Percentiles rank a stretch among this genome's conserved stretches.
These are phyloP conservation scores for Cochlearius cochlearius DNA, from an alignment of 2,113 vertebrate genomes.

Conservation along the genomic window DNA sequence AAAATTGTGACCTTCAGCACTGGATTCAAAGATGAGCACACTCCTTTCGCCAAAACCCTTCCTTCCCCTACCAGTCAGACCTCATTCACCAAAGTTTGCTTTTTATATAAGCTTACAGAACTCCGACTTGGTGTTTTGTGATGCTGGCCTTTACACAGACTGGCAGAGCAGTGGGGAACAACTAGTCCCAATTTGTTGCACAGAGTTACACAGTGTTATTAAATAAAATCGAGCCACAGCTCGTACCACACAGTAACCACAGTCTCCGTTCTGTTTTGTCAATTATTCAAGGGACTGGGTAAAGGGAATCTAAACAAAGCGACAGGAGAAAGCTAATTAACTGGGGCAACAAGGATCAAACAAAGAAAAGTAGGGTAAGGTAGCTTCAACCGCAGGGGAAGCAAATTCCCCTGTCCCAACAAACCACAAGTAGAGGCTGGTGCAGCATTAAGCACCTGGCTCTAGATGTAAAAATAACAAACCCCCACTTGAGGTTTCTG, in stretches of 20 bases:
- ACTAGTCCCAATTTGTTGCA: neutral
- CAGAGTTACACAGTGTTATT: neutral
- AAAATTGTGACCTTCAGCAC: neutral
- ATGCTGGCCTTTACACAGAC: neutral
- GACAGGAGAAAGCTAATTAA: neutral
- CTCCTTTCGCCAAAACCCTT: neutral
- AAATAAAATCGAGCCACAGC: neutral
- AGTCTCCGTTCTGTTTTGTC: neutral
- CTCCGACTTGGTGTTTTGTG: neutral
- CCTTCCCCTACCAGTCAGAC: neutral
- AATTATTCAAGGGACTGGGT: neutral
- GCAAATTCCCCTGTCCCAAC: neutral
- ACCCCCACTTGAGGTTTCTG: neutral
- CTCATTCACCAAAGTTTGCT: neutral
- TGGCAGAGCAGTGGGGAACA: neutral
- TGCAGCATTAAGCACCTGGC: fast-evolving
- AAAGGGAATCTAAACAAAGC: neutral
- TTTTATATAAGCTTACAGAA: neutral
- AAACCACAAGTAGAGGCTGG: neutral
- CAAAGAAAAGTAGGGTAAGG: neutral
- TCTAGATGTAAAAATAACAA: neutral
- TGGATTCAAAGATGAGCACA: neutral
- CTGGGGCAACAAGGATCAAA: neutral
- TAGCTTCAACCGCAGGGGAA: neutral
- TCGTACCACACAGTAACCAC: neutral